Percentiles rank a stretch among this genome's conserved stretches.
Conservation (phyloP, 2,888 invertebrate genomes). For the Lamellibrachia satsuma region DNA sequence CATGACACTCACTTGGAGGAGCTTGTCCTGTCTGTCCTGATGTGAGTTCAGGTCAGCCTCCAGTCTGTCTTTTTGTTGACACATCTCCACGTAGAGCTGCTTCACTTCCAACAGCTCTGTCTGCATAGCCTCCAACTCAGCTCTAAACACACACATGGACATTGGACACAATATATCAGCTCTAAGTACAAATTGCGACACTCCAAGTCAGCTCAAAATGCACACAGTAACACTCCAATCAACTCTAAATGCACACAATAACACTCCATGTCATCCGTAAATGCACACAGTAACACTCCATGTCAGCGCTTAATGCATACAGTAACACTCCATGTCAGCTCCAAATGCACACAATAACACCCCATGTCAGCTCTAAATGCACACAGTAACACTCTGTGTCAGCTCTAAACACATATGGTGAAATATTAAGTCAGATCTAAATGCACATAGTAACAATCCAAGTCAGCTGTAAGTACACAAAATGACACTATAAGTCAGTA, state of each 20-base stretch:
- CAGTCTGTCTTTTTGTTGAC: constrained; percentile 52
- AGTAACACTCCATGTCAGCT: neutral
- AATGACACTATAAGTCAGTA: neutral
- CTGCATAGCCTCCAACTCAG: constrained; percentile 47
- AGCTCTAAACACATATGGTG: neutral
- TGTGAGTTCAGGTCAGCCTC: constrained; percentile 37
- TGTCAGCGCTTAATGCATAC: neutral
- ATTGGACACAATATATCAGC: neutral
- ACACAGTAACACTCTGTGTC: neutral
- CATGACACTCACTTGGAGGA: neutral
- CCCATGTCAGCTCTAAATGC: neutral
- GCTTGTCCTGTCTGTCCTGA: neutral
- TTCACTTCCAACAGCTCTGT: constrained; percentile 57
- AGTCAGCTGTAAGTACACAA: neutral
- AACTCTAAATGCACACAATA: neutral
- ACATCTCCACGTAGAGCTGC: constrained; percentile 56
- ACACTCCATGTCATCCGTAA: neutral
- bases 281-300: neutral
- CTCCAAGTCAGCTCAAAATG: neutral
- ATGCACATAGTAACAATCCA: neutral
- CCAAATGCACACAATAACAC: neutral
- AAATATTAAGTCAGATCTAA: neutral
- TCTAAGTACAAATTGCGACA: neutral
- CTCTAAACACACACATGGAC: constrained; percentile 40
- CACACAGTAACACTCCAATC: neutral